Conservation (phyloP, 2,888 invertebrate genomes). For the Punctoribates punctum region DNA sequence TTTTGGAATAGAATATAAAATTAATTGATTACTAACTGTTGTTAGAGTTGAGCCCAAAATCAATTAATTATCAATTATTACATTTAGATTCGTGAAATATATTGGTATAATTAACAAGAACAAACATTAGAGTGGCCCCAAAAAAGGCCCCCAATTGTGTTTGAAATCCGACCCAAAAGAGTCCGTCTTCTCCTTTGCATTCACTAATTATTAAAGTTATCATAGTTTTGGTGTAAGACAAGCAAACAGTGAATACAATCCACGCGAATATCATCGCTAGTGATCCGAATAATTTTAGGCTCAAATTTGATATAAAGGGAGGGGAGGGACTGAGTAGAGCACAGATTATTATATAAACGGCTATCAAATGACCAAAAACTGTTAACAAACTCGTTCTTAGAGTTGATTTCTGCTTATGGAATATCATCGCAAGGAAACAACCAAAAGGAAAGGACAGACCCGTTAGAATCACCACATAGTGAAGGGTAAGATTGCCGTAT, state of each 20-base stretch:
- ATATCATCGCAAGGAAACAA: constrained; percentile 61
- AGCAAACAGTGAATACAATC: constrained; percentile 64
- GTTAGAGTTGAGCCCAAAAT: too few relatives aligned
- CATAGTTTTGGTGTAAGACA: constrained; percentile 74
- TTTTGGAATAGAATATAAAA: too few relatives aligned
- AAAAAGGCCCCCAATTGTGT: constrained; percentile 72
- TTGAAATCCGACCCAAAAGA: constrained; percentile 71
- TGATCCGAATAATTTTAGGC: constrained; percentile 1
- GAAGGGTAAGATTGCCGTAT: constrained; percentile 72
- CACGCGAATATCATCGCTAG: constrained; percentile 64
- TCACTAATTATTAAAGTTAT: constrained; percentile 68
- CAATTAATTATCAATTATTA: neutral
- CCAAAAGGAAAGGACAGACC: constrained; percentile 76
- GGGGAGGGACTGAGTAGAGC: constrained; percentile 71
- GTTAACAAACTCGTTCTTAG: constrained; percentile 51
- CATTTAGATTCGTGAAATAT: constrained; percentile 18
- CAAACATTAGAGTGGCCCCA: constrained; percentile 68
- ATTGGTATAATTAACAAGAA: constrained; percentile 61
- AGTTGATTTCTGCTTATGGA: constrained; percentile 53
- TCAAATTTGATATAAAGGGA: constrained; percentile 58
- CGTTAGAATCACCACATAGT: constrained; percentile 69
- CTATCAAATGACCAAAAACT: constrained; percentile 57
- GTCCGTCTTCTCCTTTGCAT: constrained; percentile 65
- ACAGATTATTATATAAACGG: constrained; percentile 65
- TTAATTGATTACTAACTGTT: too few relatives aligned